Evolutionary conservation across 2,113 vertebrate genomes (phyloP).

Genomic region (Callochromis pleurospilus): DNA sequence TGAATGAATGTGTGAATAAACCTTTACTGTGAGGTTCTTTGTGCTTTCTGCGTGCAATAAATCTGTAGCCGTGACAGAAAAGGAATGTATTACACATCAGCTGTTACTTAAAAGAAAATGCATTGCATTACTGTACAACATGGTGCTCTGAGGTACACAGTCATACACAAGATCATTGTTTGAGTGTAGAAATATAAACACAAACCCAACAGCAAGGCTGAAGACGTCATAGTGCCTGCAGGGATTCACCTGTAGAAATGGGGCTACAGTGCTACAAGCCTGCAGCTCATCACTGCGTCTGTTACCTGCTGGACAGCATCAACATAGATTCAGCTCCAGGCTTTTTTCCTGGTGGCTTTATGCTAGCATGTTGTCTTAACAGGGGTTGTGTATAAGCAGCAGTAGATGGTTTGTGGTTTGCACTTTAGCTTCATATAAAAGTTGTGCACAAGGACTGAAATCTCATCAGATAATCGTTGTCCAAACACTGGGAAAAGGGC

Average conservation of each 20-base stretch:
- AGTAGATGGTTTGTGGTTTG: not conserved
- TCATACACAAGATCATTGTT: not conserved
- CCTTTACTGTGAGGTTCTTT: not conserved
- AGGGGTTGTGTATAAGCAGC: not conserved
- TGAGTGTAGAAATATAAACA: not conserved
- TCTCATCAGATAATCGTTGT: not conserved
- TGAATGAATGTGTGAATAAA: not conserved
- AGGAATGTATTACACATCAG: not conserved
- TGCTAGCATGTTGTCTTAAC: not conserved
- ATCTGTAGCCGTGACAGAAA: not conserved
- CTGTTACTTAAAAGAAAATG: not conserved
- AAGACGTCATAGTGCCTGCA: accelerated
- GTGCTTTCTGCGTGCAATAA: not conserved
- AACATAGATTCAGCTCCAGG: not conserved
- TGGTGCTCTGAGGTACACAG: not conserved
- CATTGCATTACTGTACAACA: not conserved
- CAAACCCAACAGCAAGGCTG: not conserved
- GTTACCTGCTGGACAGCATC: not conserved
- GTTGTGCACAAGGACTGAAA: accelerated
- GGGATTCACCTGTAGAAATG: not conserved
- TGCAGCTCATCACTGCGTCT: not conserved
- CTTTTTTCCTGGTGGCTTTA: not conserved
- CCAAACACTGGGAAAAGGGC: accelerated
- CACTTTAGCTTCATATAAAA: not conserved
- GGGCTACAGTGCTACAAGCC: not conserved